Base-by-base conservation (phyloP, 2,888 invertebrate genomes). In the Sabatieria punctata region DNA sequence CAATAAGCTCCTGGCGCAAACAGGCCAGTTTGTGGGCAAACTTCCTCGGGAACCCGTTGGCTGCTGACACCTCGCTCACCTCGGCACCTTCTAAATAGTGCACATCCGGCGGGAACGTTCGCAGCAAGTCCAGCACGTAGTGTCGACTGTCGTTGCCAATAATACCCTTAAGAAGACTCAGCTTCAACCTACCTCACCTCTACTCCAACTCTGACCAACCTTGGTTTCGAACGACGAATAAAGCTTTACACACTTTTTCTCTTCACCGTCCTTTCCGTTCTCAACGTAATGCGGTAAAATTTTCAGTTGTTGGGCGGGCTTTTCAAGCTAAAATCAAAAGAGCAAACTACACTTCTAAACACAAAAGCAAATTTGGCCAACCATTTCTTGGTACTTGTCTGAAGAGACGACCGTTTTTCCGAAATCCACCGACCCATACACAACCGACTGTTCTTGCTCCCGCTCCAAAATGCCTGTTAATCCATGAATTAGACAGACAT, bases 181-280 rank as follows among this genome's bases (percentile, higher is more conserved):
- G n/a, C 4, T 36, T 36, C 19, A n/a, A n/a, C n/a, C n/a, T n/a
- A n/a, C n/a, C n/a, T n/a, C n/a, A n/a, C n/a, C n/a, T n/a, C n/a
- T n/a, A n/a, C n/a, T n/a, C n/a, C n/a, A n/a, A n/a, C n/a, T n/a
- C n/a, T n/a, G n/a, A 49, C 55, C 54, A 53, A 70, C 70, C 63
- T 99, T 99, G 68, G 95, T 97, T 68, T 99, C 97, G 3, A 95
- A 91, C 41, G 93, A 93, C 1, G 93, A 91, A 66, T 85, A 91
- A 48, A 97, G 72, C 66, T 91, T 89, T 2, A 95, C 75, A 42
- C 81, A 78, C 62, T 93, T 88, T 13, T 76, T 79, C 58, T 86
- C 75, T 41, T 82, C 79, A 62, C 91, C 89, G 13, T 75, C 78
- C 58, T 85, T 85, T 53, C 55, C 36, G 26, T 45, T 26, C 30